phyloP scores from a whole-genome alignment of 53 echinoderm and acorn worm genomes.

The Patiria pectinifera region DNA sequence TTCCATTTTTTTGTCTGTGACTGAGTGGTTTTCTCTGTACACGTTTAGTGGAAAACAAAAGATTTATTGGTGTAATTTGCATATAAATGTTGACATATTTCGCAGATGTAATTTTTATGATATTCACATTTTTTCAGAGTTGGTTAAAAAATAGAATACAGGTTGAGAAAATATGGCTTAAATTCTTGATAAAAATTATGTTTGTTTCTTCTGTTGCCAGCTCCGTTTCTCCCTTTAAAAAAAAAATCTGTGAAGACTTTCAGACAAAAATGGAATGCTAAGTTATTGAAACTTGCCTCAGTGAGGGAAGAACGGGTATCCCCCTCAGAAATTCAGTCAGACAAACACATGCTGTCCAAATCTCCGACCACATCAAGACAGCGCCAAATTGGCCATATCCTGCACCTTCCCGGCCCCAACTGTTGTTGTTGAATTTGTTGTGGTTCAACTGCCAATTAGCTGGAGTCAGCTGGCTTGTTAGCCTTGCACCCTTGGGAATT shows the following conservation, averaged over 20 bases:
- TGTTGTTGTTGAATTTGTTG: slow-evolving; percentile 4
- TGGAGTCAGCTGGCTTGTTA: neutral
- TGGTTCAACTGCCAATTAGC: neutral
- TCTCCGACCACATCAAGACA: neutral
- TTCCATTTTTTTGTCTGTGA: too few relatives aligned
- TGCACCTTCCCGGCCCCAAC: neutral
- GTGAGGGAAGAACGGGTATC: neutral
- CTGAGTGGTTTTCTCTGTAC: too few relatives aligned
- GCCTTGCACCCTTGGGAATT: neutral
- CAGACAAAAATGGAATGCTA: neutral
- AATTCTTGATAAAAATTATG: too few relatives aligned
- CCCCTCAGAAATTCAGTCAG: neutral
- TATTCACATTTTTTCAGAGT: too few relatives aligned
- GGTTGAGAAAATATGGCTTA: too few relatives aligned
- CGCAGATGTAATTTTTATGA: too few relatives aligned
- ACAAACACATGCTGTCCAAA: neutral
- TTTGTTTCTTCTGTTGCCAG: too few relatives aligned
- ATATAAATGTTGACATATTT: too few relatives aligned
- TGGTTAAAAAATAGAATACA: too few relatives aligned
- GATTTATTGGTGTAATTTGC: too few relatives aligned
- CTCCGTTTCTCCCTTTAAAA: too few relatives aligned
- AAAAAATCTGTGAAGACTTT: neutral
- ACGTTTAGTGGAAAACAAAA: too few relatives aligned
- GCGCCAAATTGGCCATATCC: neutral
- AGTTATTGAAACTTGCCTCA: neutral